phyloP scores from a whole-genome alignment of 2,888 invertebrate species.

The Catocala sponsa region DNA sequence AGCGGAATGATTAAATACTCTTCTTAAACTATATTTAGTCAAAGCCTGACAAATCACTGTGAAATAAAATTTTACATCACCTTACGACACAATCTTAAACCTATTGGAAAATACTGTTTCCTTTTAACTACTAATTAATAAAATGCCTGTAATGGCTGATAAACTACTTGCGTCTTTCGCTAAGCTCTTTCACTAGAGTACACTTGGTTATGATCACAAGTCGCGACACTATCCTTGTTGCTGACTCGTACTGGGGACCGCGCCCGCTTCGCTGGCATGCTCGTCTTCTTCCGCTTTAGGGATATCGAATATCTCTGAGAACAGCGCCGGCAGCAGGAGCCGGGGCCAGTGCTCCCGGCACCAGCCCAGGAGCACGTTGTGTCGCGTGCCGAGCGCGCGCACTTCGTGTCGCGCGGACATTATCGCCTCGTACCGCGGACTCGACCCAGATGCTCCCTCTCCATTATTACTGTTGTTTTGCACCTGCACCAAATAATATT shows the following conservation, averaged over 20 bases:
- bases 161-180: no score
- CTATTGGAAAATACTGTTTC: slow-evolving; percentile 2
- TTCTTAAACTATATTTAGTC: slow-evolving; percentile 1
- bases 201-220: not conserved
- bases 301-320: slow-evolving; percentile 99
- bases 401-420: slow-evolving; percentile 89
- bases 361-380: slow-evolving; percentile 95
- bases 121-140: not conserved
- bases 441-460: slow-evolving; percentile 20
- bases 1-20: slow-evolving; percentile 4
- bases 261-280: slow-evolving; percentile 36
- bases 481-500: slow-evolving; percentile 19
- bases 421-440: slow-evolving; percentile 66
- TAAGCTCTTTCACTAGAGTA: no score
- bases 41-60: slow-evolving; percentile 3
- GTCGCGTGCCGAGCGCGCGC: slow-evolving; percentile 93
- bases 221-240: not conserved
- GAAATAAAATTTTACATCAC: slow-evolving; percentile 1
- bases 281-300: slow-evolving; percentile 87
- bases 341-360: slow-evolving; percentile 96
- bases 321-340: slow-evolving; percentile 95
- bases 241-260: slow-evolving; percentile 20
- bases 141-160: not conserved
- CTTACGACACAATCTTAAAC: not conserved
- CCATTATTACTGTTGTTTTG: slow-evolving; percentile 14